Base-by-base conservation (phyloP, 37 sponge, comb jelly and placozoan species). In the Dysidea cf. avara region DNA sequence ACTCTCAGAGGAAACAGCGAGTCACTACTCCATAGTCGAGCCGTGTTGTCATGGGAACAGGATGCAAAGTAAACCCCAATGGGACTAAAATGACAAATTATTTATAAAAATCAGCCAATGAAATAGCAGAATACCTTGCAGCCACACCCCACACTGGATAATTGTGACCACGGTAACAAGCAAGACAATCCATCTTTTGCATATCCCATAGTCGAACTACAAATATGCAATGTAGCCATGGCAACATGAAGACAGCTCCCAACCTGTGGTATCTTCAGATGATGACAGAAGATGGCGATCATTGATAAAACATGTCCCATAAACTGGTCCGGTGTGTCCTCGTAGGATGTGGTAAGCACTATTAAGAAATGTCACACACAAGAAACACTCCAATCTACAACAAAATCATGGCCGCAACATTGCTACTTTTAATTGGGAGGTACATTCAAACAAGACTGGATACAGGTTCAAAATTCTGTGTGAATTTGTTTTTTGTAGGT, bases 101-200 rank as follows among this genome's bases (percentile, higher is more conserved):
- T 35, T 68, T 21, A 26, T 25, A 53, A 26, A 28, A 60, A 17
- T 28, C 13, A 62, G 36, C 18, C 57, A 53, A 46, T 39, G 35
- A 67, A 58, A 58, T 57, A 20, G 16, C 38, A 18, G 61, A 34
- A 17, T 49, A 89, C 90, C 90, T 89, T 28, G 78, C 72, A 7
- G 81, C 60, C 0, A 87, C 85, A 39, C 87, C 89, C 79, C 79
- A 83, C 25, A 92, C 90, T 21, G 93, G 93, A 54, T 86, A 92
- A 40, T 59, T 57, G 61, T 92, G 93, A 20, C 93, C 93, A 48
- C 37, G 33, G 65, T 92, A 92, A 12, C 39, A 20, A 14, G 72
- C 93, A 2, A 63, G 51, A 72, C 64, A 72, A 2, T 24, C 7
- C 1, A 24, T 25, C 18, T 20, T 68, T 33, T n/a, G 25, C 2